phyloP scores from a whole-genome alignment of 2,888 invertebrate species.

The Scaptomyza flava region DNA sequence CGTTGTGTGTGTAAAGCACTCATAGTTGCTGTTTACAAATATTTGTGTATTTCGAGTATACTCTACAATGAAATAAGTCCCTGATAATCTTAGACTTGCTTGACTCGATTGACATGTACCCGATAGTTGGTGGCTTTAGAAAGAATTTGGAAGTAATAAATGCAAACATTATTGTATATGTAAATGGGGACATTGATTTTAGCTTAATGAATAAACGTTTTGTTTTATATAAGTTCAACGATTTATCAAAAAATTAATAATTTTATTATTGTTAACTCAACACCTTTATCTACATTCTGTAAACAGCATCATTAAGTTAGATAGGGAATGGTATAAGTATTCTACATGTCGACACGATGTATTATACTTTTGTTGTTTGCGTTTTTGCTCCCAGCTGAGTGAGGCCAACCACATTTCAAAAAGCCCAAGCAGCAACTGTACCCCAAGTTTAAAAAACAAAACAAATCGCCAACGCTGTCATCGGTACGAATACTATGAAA shows the following conservation, averaged over 20 bases:
- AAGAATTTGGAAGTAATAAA: background rate
- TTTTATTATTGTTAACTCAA: constrained; percentile 1
- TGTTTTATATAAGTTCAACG: too few relatives aligned
- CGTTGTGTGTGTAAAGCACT: constrained; percentile 15
- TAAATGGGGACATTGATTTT: background rate
- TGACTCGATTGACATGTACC: background rate
- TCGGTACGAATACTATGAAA: constrained; percentile 44
- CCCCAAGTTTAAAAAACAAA: constrained; percentile 66
- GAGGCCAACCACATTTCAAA: constrained; percentile 73
- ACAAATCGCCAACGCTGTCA: constrained; percentile 59
- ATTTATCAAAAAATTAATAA: background rate
- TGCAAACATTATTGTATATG: background rate
- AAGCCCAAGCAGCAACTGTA: constrained; percentile 72
- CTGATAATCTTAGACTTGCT: background rate
- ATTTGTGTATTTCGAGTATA: constrained; percentile 12
- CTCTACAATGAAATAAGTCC: constrained; percentile 8
- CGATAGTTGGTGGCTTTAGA: background rate
- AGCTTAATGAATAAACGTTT: too few relatives aligned
- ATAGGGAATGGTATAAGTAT: constrained; percentile 9
- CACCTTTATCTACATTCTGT: constrained; percentile 9
- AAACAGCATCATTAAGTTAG: constrained; percentile 27
- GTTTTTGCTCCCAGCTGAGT: constrained; percentile 37
- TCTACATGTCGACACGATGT: constrained; percentile 31
- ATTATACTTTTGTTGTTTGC: constrained; percentile 31
- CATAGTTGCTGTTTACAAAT: constrained; percentile 7